Conservation (phyloP, 2,797 vertebrate genomes). For the Ibycter americanus region DNA sequence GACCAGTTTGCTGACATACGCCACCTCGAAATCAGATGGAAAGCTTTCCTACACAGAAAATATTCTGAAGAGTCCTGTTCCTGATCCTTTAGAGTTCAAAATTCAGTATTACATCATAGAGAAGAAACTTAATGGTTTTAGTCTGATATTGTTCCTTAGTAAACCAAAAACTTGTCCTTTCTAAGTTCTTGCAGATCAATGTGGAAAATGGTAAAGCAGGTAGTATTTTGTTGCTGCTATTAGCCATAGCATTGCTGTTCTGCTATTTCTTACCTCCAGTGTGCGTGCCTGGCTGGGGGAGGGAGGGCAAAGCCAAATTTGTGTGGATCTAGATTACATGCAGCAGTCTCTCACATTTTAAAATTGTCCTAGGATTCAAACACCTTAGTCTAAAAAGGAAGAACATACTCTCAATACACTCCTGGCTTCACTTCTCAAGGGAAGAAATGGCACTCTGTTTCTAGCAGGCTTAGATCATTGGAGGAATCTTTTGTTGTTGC, state of each 20-base stretch:
- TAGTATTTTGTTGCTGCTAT: background rate
- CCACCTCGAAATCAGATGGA: background rate
- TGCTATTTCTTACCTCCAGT: background rate
- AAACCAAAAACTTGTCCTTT: background rate
- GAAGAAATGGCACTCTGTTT: conserved; percentile 12
- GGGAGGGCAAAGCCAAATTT: background rate
- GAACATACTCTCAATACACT: background rate
- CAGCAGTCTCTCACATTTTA: background rate
- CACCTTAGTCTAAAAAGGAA: background rate
- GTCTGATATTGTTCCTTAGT: background rate
- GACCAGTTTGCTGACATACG: fast-evolving
- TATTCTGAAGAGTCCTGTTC: background rate
- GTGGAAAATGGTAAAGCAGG: background rate
- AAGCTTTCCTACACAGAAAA: background rate
- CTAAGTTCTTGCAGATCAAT: background rate
- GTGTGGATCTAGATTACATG: background rate
- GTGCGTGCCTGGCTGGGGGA: background rate
- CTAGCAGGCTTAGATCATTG: conserved; percentile 46
- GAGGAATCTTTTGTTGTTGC: conserved; percentile 42
- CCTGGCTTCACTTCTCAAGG: conserved; percentile 16
- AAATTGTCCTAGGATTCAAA: background rate
- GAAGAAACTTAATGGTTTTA: background rate
- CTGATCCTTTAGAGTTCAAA: background rate
- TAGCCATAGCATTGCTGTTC: background rate
- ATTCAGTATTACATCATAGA: background rate